Evolutionary conservation across 2,113 vertebrate genomes (phyloP).

Genomic region (Sylvia atricapilla): DNA sequence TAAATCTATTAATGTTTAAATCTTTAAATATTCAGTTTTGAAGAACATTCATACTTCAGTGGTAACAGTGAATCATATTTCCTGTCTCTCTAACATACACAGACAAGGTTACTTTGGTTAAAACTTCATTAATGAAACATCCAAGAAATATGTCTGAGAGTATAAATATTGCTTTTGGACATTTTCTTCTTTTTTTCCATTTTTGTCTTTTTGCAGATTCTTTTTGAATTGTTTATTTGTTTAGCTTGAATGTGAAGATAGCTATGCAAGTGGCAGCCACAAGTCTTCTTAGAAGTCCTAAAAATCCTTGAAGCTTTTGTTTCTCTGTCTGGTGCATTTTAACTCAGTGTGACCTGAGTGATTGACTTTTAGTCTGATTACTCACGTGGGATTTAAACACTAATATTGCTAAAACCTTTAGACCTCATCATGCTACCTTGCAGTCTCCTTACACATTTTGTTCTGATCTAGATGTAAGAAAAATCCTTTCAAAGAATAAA

Average conservation of each 20-base stretch:
- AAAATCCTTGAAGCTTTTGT: neutral
- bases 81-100: neutral
- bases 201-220: neutral
- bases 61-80: neutral
- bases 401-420: neutral
- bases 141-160: neutral
- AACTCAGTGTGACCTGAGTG: neutral
- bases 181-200: neutral
- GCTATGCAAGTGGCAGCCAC: neutral
- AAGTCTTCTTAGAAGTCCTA: neutral
- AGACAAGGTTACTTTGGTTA: neutral
- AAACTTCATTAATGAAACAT: neutral
- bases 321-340: neutral
- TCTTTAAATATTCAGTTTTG: too few species aligned
- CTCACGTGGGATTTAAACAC: neutral
- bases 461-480: conserved; percentile 29
- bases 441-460: neutral
- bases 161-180: neutral
- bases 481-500: conserved; percentile 31
- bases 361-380: neutral
- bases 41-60: neutral
- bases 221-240: neutral
- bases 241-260: neutral
- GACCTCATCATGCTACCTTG: neutral
- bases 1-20: neutral